Evolutionary conservation across 1,140 invertebrate genomes (phyloP).

Genomic region (Gerris buenoi): DNA sequence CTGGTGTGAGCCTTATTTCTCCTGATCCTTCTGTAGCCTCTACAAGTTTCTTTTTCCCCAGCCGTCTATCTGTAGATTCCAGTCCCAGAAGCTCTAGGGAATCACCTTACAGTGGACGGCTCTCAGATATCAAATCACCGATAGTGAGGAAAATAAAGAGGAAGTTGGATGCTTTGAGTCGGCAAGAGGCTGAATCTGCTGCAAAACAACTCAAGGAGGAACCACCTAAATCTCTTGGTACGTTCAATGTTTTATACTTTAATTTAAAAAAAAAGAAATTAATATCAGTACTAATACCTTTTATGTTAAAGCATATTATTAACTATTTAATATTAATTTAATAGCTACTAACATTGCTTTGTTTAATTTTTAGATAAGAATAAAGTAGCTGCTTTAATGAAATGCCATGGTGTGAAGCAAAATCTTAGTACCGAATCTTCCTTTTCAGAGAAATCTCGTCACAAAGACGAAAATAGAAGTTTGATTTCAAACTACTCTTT

Average conservation of each 20-base stretch:
- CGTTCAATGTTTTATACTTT: too few relatives aligned
- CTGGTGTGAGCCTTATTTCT: neutral
- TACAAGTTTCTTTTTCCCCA: neutral
- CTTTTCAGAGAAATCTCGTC: too few relatives aligned
- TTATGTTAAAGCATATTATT: too few relatives aligned
- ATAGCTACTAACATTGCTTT: neutral
- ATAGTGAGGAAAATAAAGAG: neutral
- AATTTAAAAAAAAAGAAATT: too few relatives aligned
- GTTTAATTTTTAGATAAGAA: neutral
- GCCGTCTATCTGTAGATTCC: neutral
- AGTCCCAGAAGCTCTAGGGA: neutral
- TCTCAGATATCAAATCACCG: neutral
- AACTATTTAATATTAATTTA: too few relatives aligned
- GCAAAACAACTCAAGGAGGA: slow-evolving; percentile 2
- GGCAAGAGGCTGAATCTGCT: neutral
- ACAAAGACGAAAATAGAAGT: too few relatives aligned
- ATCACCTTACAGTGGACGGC: neutral
- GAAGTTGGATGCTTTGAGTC: neutral
- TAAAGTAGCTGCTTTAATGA: neutral
- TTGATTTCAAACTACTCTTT: too few relatives aligned
- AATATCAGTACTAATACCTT: too few relatives aligned
- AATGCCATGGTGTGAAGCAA: neutral
- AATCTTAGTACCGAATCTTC: too few relatives aligned
- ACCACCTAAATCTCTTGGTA: slow-evolving; percentile 4
- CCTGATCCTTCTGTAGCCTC: neutral